Percentiles rank a stretch among this genome's conserved stretches.
phyloP scores from a whole-genome alignment of 2,888 invertebrate genomes.

The Cartodere bifasciata region DNA sequence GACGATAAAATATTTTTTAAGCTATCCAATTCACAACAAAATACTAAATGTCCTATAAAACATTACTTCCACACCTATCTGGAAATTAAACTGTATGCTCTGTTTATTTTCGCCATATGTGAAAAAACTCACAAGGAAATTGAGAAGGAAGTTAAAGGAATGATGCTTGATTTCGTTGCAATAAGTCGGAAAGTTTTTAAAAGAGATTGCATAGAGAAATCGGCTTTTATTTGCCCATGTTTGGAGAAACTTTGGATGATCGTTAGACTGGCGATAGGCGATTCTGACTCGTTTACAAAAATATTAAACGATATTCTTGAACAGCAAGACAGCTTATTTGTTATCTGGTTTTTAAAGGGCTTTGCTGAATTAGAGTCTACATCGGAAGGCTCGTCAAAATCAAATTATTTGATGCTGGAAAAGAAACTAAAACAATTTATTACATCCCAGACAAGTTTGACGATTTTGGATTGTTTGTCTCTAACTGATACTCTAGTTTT shows the following conservation, averaged over 20 bases:
- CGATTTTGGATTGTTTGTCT: conserved; percentile 21
- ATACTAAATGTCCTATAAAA: conserved; percentile 17
- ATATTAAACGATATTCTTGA: conserved; percentile 23
- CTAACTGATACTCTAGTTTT: conserved; percentile 24
- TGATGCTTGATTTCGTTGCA: conserved; percentile 23
- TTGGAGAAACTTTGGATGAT: conserved; percentile 25
- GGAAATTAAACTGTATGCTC: conserved; percentile 21
- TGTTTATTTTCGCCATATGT: conserved; percentile 15
- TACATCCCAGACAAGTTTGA: conserved; percentile 9
- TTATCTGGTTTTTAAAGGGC: conserved; percentile 23
- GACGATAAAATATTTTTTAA: conserved; percentile 18
- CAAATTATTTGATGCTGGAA: conserved; percentile 25
- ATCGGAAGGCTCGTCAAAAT: neutral
- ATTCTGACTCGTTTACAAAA: conserved; percentile 24
- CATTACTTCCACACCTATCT: conserved; percentile 24
- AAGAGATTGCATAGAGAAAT: conserved; percentile 10
- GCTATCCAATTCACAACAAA: conserved; percentile 13
- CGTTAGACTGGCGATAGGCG: conserved; percentile 16
- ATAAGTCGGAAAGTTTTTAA: conserved; percentile 19
- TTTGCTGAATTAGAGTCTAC: conserved; percentile 19
- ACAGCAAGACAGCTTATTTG: conserved; percentile 22
- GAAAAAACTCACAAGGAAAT: conserved; percentile 9
- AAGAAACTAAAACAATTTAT: conserved; percentile 20
- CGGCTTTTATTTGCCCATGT: conserved; percentile 24
- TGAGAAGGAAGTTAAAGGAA: conserved; percentile 14